phyloP scores from a whole-genome alignment of 2,797 vertebrate species.

The Cynopterus sphinx region DNA sequence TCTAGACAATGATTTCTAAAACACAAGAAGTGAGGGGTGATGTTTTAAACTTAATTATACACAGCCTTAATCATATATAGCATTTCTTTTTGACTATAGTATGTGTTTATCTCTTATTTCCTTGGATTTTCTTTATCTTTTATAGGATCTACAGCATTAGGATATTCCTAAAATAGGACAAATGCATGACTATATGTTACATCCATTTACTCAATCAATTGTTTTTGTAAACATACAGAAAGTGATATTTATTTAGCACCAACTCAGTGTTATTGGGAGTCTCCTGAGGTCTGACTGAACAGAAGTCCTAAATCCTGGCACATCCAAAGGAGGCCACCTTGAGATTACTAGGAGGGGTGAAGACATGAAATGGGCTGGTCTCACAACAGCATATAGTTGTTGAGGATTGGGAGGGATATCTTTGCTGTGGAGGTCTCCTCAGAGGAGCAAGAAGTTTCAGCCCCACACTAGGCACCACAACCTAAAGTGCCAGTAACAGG shows the following conservation, averaged over 20 bases:
- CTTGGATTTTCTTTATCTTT: background rate
- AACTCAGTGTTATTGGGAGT: background rate
- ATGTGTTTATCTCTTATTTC: background rate
- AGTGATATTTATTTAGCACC: background rate
- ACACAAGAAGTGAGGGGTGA: background rate
- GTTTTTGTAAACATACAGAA: conserved; percentile 6
- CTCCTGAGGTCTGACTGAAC: too few relatives aligned
- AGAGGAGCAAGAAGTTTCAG: too few relatives aligned
- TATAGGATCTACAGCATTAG: background rate
- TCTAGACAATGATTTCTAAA: conserved; percentile 36
- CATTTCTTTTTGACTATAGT: background rate
- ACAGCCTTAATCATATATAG: background rate
- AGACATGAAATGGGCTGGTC: too few relatives aligned
- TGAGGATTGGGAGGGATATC: too few relatives aligned
- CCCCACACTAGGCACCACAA: too few relatives aligned
- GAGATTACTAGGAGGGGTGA: too few relatives aligned
- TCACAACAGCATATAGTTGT: too few relatives aligned
- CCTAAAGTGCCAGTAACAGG: too few relatives aligned
- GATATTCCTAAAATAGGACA: conserved; percentile 3
- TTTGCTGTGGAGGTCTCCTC: too few relatives aligned
- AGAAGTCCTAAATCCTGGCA: too few relatives aligned
- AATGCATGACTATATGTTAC: background rate
- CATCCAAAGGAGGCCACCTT: too few relatives aligned
- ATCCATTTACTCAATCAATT: background rate
- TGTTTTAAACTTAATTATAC: conserved; percentile 29